Evolutionary conservation across 2,888 invertebrate genomes (phyloP).

Genomic region (Zygaena filipendulae): DNA sequence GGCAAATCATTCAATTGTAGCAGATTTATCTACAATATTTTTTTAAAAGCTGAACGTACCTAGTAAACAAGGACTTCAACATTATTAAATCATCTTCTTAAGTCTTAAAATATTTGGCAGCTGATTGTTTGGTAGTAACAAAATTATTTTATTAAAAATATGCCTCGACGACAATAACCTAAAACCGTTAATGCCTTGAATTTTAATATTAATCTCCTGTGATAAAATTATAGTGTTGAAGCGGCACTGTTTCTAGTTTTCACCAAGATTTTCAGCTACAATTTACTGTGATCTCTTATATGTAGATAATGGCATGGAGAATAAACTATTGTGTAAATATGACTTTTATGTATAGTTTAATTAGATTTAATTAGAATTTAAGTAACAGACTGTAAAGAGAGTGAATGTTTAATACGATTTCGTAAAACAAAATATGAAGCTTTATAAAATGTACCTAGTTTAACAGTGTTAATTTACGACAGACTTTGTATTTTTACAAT

Average conservation of each 20-base stretch:
- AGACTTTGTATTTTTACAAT: constrained; percentile 67
- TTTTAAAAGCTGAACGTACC: not conserved
- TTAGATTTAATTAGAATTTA: constrained; percentile 27
- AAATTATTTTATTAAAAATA: constrained; percentile 9
- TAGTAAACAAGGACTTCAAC: not conserved
- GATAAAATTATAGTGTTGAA: constrained; percentile 65
- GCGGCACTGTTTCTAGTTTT: too few relatives aligned
- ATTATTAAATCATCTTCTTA: not conserved
- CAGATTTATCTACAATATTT: constrained; percentile 24
- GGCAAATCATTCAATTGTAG: constrained; percentile 59
- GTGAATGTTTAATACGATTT: constrained; percentile 65
- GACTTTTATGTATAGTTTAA: constrained; percentile 27
- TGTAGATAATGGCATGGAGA: constrained; percentile 55
- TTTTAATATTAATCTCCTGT: constrained; percentile 52
- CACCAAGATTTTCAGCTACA: constrained; percentile 69
- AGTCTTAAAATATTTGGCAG: constrained; percentile 10
- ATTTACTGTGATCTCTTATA: constrained; percentile 69
- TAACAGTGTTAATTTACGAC: constrained; percentile 51
- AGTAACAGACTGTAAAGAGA: constrained; percentile 62
- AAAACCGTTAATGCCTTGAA: constrained; percentile 49
- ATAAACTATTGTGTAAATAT: constrained; percentile 56
- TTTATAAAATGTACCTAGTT: constrained; percentile 67
- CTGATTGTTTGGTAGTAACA: constrained; percentile 9
- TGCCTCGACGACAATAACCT: constrained; percentile 42
- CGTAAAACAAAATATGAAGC: constrained; percentile 67